Conservation (phyloP, 2,797 vertebrate genomes). For the Enteromius afrohamiltoni region DNA sequence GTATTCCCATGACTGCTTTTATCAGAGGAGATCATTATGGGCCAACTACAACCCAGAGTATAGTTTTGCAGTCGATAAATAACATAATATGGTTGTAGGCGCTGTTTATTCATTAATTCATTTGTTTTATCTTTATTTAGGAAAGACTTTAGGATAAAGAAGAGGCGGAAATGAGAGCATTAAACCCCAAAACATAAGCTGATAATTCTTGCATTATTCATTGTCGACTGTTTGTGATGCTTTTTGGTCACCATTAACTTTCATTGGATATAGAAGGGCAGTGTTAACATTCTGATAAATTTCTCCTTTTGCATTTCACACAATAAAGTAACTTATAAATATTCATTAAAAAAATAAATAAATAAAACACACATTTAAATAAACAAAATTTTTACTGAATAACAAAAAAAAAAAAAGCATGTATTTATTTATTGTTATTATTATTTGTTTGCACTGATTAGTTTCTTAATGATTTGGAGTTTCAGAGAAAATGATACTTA, state of each 20-base stretch:
- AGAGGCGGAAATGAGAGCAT: not conserved
- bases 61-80: conserved; percentile 51
- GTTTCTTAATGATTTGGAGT: no score
- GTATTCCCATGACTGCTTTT: conserved; percentile 44
- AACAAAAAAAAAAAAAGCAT: not conserved
- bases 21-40: conserved; percentile 56
- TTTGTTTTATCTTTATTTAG: conserved; percentile 38
- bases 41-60: conserved; percentile 36
- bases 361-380: no score
- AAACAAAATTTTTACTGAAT: not conserved
- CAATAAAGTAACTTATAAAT: not conserved
- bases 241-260: not conserved
- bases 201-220: not conserved
- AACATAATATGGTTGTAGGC: conserved; percentile 38
- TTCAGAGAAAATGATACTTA: no score
- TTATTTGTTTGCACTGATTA: no score
- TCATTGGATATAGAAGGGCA: not conserved
- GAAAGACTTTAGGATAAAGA: conserved; percentile 8
- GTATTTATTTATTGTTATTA: no score
- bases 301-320: not conserved
- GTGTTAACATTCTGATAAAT: not conserved
- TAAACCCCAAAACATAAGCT: not conserved
- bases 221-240: not conserved
- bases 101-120: conserved; percentile 38
- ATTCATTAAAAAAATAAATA: not conserved